These are phyloP conservation scores for Alviniconcha strummeri DNA, from an alignment of 2,888 invertebrate species.

Conservation along the genomic window DNA sequence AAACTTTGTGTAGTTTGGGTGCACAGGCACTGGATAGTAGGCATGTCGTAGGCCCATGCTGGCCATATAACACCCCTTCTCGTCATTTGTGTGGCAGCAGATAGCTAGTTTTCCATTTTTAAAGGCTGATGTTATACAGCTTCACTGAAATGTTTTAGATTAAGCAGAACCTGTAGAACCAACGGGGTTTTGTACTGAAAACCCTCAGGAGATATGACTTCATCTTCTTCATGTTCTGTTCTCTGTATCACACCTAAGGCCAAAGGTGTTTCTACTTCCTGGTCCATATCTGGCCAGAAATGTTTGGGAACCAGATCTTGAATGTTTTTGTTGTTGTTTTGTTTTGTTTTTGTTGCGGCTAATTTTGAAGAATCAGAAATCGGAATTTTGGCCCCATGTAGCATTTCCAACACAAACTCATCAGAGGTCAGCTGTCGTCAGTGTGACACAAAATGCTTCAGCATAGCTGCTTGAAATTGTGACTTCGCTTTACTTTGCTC, in stretches of 20 bases:
- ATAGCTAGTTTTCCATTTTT: slow-evolving; percentile 21
- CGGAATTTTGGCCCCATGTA: too few relatives aligned
- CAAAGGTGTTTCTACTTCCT: neutral
- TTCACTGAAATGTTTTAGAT: neutral
- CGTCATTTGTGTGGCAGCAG: slow-evolving; percentile 3
- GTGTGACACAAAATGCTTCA: too few relatives aligned
- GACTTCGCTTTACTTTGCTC: too few relatives aligned
- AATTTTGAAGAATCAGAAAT: neutral
- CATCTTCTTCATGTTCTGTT: neutral
- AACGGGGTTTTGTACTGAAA: too few relatives aligned
- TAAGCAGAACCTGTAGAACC: too few relatives aligned
- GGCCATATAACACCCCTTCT: slow-evolving; percentile 13
- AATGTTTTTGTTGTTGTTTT: too few relatives aligned
- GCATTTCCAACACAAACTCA: too few relatives aligned
- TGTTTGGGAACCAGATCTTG: neutral
- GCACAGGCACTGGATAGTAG: slow-evolving; percentile 2
- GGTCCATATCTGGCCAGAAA: neutral
- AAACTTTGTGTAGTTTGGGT: neutral
- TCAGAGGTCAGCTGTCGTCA: too few relatives aligned
- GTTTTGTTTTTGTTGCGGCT: neutral
- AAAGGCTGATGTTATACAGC: slow-evolving; percentile 7
- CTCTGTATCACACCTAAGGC: neutral
- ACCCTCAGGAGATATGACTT: neutral
- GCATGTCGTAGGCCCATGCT: slow-evolving; percentile 7
- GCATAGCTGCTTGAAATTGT: too few relatives aligned